Base-by-base conservation (phyloP, 2,113 vertebrate genomes). In the Chascanopsetta lugubris region DNA sequence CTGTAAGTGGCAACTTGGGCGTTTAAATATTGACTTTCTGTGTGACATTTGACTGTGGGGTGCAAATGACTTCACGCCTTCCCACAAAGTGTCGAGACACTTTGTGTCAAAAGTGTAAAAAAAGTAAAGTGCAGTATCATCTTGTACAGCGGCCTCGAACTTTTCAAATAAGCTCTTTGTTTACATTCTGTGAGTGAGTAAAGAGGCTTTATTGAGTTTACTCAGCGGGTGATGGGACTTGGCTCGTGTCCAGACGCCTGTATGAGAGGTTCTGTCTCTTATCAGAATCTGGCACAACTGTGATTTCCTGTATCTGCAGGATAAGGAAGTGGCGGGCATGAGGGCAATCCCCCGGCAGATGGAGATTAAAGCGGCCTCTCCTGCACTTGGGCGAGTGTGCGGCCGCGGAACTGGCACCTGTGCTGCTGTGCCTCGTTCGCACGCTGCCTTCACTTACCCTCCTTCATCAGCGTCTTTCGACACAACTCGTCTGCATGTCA, bases 401-500 rank as follows among this genome's bases (percentile, higher is more conserved):
- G 45, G 24, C 54, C 34, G 3, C 47, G 42, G 20, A 60, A 36
- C 29, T 21, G 22, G 15, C 72, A 72, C 73, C 60, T 79, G 65
- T 30, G 2, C 46, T n/a, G 45, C 42, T 25, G 21, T 77, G n/a
- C n/a, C 72, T 80, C 50, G 46, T 66, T 61, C 67, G 75, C 20
- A 48, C 43, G 51, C 47, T 0, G 6, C 18, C 38, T 61, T 50
- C 40, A 43, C 49, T 40, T 20, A 21, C 55, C 36, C 61, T 68
- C 55, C 54, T 66, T 67, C 46, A 68, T 50, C 75, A 42, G 70
- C 43, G 43, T 61, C 72, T 75, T 75, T 85, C 65, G 72, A 67
- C 82, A 69, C 67, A 20, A 48, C 64, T 76, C 75, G 21, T 78
- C 65, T 64, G 72, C 40, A 26, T 62, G 80, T 84, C 79, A 85